A percentile compares a stretch with the other conserved stretches of the same genome.
These are phyloP conservation scores for Natator depressus DNA, from an alignment of 2,113 vertebrate genomes.

Conservation along the genomic window DNA sequence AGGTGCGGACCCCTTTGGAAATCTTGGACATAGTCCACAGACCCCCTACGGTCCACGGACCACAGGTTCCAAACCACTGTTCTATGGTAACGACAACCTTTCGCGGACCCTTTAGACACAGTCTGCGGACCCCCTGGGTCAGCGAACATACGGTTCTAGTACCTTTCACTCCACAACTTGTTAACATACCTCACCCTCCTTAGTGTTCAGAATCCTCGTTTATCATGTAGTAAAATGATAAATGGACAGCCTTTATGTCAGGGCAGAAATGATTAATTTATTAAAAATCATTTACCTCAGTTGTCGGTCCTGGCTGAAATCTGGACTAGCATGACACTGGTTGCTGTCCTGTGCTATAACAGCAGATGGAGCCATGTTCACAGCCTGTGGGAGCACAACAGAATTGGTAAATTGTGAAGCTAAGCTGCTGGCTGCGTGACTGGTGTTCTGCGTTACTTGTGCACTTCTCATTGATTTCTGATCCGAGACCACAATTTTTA, in stretches of 20 bases:
- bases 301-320: conserved; percentile 81
- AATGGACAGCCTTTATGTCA: neutral
- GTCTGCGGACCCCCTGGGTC: neutral
- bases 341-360: conserved; percentile 48
- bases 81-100: too few relatives aligned
- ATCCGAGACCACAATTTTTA: conserved; percentile 32
- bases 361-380: conserved; percentile 58
- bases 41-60: too few relatives aligned
- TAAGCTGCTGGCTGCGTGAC: conserved; percentile 25
- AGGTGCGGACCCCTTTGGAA: neutral
- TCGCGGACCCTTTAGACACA: neutral
- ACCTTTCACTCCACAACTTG: neutral
- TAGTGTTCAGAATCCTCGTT: neutral
- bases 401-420: conserved; percentile 38
- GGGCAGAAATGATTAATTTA: neutral
- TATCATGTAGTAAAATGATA: neutral
- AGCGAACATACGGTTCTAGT: neutral
- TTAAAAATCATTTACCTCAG: conserved; percentile 72
- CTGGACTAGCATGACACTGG: conserved; percentile 61
- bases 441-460: conserved; percentile 22
- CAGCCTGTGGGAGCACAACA: conserved; percentile 7
- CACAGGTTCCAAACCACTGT: neutral
- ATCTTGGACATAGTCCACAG: neutral
- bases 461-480: conserved; percentile 52
- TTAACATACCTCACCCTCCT: neutral